Evolutionary conservation across 92 coral and sea anemone species (phyloP), one percentile per base, ranked within the genome.

Genomic region (Epizoanthus stellaris): DNA sequence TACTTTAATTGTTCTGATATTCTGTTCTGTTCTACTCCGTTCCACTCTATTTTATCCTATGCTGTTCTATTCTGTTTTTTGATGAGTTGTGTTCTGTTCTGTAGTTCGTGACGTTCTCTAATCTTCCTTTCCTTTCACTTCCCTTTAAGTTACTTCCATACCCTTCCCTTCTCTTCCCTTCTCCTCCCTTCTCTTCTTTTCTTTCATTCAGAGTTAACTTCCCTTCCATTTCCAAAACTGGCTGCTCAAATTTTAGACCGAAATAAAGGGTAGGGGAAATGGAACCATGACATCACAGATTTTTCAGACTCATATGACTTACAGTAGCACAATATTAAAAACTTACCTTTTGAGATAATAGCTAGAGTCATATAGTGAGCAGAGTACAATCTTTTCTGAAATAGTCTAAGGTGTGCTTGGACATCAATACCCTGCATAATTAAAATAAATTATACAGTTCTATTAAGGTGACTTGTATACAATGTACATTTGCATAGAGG

Each of bases 351-450:
- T 3, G 98, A 95, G 81, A 95, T 94, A 19, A 95, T 90, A 34
- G 95, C 93, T 20, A 95, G 92, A 23, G 98, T 93, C 98, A 95
- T 95, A 70, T 87, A 87, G 1, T 95, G 98, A 3, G 97, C 90
- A 40, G 98, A 95, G 59, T 95, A 95, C 88, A 90, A 86, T 66
- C 84, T 93, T 69, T 65, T 89, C 77, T 88, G 91, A 68, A 91
- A 95, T 80, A 66, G 69, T 59, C 86, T 86, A 47, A 95, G 82
- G 23, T 89, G 67, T 53, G 77, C 80, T 57, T 89, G 88, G 38
- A 89, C 88, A 85, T 95, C 95, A 69, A 93, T 87, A 63, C 92
- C 89, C 98, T 95, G 61, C 5, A 12, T 89, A 10, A 76, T 20
- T 52, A 30, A 34, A 15, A 5, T 20, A 71, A 71, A 71, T 20